Conservation (phyloP, 2,113 vertebrate genomes). For the Brachypteracias leptosomus region DNA sequence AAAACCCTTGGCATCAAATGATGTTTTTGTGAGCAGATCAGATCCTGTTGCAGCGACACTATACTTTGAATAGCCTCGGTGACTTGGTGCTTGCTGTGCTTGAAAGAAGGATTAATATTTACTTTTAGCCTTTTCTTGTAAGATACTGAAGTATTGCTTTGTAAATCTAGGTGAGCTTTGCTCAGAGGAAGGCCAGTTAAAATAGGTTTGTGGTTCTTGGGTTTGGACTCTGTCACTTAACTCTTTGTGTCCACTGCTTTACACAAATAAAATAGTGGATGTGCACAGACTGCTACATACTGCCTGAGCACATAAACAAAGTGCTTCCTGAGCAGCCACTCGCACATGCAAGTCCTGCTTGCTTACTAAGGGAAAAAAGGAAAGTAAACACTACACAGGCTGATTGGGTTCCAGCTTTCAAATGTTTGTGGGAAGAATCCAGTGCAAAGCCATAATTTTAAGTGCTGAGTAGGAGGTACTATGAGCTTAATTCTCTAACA, state of each 20-base stretch:
- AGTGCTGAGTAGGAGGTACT: slow-evolving; percentile 64
- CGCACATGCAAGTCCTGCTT: slow-evolving; percentile 21
- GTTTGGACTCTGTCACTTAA: background rate
- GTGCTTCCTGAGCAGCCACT: background rate
- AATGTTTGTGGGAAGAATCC: slow-evolving; percentile 63
- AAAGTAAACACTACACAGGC: slow-evolving; percentile 52
- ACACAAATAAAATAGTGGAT: background rate
- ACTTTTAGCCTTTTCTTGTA: background rate
- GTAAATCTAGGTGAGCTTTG: slow-evolving; percentile 33
- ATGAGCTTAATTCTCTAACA: slow-evolving; percentile 55
- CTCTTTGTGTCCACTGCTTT: background rate
- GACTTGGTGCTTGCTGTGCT: background rate
- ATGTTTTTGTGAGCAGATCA: slow-evolving; percentile 42
- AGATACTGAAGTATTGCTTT: background rate
- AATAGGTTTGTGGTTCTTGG: background rate
- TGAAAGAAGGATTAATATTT: slow-evolving; percentile 16
- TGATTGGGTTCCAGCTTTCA: slow-evolving; percentile 51
- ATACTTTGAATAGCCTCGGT: slow-evolving; percentile 1
- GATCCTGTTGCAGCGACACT: slow-evolving; percentile 36
- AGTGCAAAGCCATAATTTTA: slow-evolving; percentile 61
- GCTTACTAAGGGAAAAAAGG: slow-evolving; percentile 65
- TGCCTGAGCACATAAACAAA: background rate
- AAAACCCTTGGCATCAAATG: slow-evolving; percentile 19
- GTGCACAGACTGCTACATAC: background rate
- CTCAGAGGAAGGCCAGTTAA: background rate